Base-by-base conservation (phyloP, 2,113 vertebrate genomes). In the Xiphorhynchus elegans region DNA sequence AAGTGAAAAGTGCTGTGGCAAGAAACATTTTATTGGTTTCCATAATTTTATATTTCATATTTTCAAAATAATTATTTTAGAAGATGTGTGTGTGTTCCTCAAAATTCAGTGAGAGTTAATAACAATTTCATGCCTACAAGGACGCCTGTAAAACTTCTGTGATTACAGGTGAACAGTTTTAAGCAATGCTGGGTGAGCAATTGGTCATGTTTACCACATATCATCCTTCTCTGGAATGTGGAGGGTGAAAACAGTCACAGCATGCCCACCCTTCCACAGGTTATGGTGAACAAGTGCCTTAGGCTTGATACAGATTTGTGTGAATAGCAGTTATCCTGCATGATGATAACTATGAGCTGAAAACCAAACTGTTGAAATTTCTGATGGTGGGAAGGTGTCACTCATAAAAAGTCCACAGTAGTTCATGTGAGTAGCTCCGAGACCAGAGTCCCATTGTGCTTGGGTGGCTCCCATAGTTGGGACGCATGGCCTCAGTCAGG, bases 391-490 rank as follows among this genome's bases (percentile, higher is more conserved):
- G n/a, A 64, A 70, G 13, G 13, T 26, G 11, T 33, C 68, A 26
- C 10, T 21, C 44, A 15, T 1, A 2, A 40, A 70, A 35, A 9
- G 26, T 37, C 13, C 23, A 12, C 47, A 11, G 15, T 4, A 39
- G 33, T 17, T 17, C 18, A 8, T 4, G n/a, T 1, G 6, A 67
- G 19, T 35, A 75, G 7, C 8, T 93, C 59, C 58, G 37, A 70
- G 31, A 90, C 0, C 0, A 70, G 13, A 12, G 5, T 18, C 19
- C 15, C 33, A 13, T 4, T 3, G 2, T 25, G 2, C 14, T 33
- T 0, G 0, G 6, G 6, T 12, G 10, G 4, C 9, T 75, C 14
- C 44, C 1, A 3, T 31, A 56, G 10, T 7, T 1, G 3, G 7
- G 26, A 12, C 0, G 1, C 2, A 5, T 11, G n/a, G 2, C 23